phyloP scores from a whole-genome alignment of 2,797 vertebrate genomes.

The Dipus sagitta region DNA sequence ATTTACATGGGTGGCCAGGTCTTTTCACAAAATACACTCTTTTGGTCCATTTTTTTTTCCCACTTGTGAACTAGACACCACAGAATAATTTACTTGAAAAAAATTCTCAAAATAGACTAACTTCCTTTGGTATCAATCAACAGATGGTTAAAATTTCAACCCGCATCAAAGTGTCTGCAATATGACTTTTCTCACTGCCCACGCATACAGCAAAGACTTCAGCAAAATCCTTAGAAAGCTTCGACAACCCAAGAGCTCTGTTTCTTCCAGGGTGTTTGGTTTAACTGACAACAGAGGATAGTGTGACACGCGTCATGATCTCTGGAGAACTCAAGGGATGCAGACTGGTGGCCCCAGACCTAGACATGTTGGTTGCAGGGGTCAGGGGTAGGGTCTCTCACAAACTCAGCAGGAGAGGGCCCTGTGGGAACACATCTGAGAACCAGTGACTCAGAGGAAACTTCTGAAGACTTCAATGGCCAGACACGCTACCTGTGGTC shows the following conservation, averaged over 20 bases:
- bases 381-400: not conserved
- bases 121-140: not conserved
- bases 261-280: not conserved
- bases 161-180: not conserved
- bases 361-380: not conserved
- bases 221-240: not conserved
- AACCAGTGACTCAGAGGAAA: not conserved
- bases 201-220: not conserved
- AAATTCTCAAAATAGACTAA: not conserved
- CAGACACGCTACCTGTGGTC: not conserved
- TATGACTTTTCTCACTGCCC: not conserved
- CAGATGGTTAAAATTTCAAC: not conserved
- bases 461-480: not conserved
- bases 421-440: not conserved
- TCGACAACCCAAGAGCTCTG: not conserved
- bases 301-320: not conserved
- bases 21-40: not conserved
- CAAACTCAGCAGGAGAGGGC: not conserved
- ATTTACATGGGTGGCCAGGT: not conserved
- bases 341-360: too few species aligned
- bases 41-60: not conserved
- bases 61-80: not conserved
- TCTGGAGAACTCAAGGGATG: not conserved
- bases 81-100: not conserved
- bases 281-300: not conserved